Base-by-base conservation (phyloP, 2,797 vertebrate species). In the Semotilus atromaculatus region DNA sequence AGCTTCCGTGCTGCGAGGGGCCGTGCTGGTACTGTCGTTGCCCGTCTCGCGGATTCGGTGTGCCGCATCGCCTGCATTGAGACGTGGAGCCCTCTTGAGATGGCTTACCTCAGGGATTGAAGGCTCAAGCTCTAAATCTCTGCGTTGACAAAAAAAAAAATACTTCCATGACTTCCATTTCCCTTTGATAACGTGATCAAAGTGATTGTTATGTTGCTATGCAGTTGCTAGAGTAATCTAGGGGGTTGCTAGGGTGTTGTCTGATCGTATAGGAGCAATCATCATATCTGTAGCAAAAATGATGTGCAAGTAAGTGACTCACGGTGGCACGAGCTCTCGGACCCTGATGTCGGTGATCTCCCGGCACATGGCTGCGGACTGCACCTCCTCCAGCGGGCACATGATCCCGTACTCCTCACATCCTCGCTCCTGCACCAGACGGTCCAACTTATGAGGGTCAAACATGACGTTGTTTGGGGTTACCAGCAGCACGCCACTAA, bases 381-480 rank as follows among this genome's bases (percentile, higher is more conserved):
- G 96, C 90, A 99, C 97, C 93, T 99, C 98, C 92, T 99, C 98
- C 95, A 99, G 97, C 48, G 98, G 98, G 92, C 98, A 99, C 98
- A 99, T 99, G 93, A 99, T 99, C 90, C 98, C 98, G 82, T 99
- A 99, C 84, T 99, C 98, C 94, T 99, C 98, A 88, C 97, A 99
- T 89, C 98, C 98, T 4, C 97, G 97, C 89, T 97, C 97, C 91
- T 97, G 97, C 86, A 99, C 97, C 93, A 99, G 94, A 18, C 96
- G 97, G 92, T 99, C 98, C 89, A 95, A 96, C 93, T 98, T 97
- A 93, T 98, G 97, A 85, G 98, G 98, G 94, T 99, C 98, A 77
- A 99, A 99, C 98, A 99, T 99, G 90, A 99, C 99, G 93, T 99
- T 99, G 95, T 99, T 99, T 92, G 98, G 98, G 1, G 98, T 99